These are phyloP conservation scores for Mareca penelope DNA, from an alignment of 2,797 vertebrate species.

Conservation along the genomic window DNA sequence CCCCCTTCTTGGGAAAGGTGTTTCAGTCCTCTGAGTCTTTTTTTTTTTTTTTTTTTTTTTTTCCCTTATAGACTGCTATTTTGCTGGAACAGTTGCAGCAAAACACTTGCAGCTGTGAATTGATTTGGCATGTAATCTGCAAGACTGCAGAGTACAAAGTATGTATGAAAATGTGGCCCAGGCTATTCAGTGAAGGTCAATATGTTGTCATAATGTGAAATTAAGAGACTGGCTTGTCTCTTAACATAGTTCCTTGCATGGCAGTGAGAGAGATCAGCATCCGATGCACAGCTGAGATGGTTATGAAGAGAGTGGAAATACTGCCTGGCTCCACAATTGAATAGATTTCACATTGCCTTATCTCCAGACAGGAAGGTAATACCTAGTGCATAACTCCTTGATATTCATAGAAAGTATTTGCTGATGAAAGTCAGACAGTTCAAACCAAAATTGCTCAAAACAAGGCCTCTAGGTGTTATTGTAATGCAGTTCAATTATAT, in stretches of 20 bases:
- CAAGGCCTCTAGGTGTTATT: fast-evolving
- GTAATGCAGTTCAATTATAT: not conserved
- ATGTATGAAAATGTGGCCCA: not conserved
- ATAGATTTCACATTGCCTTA: not conserved
- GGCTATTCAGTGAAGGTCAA: not conserved
- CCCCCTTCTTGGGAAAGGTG: not conserved
- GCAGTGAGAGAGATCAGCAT: not conserved
- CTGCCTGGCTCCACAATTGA: not conserved
- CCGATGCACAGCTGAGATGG: not conserved
- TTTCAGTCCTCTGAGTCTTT: not conserved
- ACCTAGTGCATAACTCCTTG: not conserved
- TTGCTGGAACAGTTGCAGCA: not conserved
- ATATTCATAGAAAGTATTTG: not conserved
- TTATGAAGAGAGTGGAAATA: not conserved
- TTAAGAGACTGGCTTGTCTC: not conserved
- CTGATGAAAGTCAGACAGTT: not conserved
- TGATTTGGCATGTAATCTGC: not conserved
- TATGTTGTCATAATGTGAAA: not conserved
- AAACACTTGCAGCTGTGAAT: not conserved
- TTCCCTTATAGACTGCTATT: not conserved
- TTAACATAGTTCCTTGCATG: not conserved
- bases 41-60: not conserved
- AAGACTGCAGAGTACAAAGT: not conserved
- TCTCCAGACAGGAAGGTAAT: not conserved
- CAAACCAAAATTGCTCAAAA: not conserved